Evolutionary conservation across 2,113 vertebrate species (phyloP), one percentile per base, ranked within the genome.

Genomic region (Xerus inauris): DNA sequence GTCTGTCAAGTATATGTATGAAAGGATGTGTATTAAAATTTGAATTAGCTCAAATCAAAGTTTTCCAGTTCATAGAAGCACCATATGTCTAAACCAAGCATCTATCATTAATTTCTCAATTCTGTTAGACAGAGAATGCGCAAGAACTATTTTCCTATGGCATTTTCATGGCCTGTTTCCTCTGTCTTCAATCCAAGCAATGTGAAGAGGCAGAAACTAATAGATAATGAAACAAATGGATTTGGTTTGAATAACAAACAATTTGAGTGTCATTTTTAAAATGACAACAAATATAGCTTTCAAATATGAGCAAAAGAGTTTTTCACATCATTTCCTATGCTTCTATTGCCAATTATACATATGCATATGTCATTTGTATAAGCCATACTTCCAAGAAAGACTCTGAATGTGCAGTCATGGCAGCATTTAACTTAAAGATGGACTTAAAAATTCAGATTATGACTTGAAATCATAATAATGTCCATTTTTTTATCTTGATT

Each of bases 181-280:
- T 35, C 11, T 67, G 17, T 69, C 62, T 89, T 40, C 91, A 94
- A 76, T 83, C 17, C 64, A 82, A 69, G 51, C 12, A 65, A 54
- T 45, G 12, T 54, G 30, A 89, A 95, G 67, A 91, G 64, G 79
- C 5, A 87, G 73, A 95, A 87, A 94, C 51, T 89, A 97, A 92
- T 7, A 94, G 73, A 65, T 62, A 96, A 94, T 72, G 65, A 65
- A 93, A 91, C 79, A 92, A 96, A 93, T 72, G 49, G 59, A 91
- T 94, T 96, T 93, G 24, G n/a, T 71, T 87, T 94, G 87, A 96
- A 90, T 67, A 81, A 94, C 81, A 93, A 87, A 95, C 38, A 90
- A 96, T 91, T 86, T 77, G 88, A 82, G 42, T 54, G 6, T 76
- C 57, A 85, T 83, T 89, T 94, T 45, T 28, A 90, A 96, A 85